Evolutionary conservation across 2,888 invertebrate genomes (phyloP), one percentile per base, ranked within the genome.

Genomic region (Epinotia bilunana): DNA sequence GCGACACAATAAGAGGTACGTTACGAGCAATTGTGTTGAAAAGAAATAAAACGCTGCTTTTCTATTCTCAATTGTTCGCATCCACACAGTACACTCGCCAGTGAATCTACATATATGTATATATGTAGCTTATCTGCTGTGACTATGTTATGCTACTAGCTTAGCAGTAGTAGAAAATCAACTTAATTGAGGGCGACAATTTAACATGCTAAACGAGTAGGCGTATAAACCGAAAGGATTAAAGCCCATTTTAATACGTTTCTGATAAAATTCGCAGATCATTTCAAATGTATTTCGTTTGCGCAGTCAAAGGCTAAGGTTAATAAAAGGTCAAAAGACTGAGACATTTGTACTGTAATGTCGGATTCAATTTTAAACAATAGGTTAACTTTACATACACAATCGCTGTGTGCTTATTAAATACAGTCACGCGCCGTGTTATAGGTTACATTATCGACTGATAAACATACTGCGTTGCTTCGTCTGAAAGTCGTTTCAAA

Each of bases 321-420:
- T 63, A 39, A 62, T 72, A 46, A 57, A 57, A 57, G 43, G 62
- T 63, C 43, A 72, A 43, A 20, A 63, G 23, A 72, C 39, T 64
- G 43, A 57, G 18, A n/a, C 11, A 53, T 39, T 53, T 63, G 57
- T 23, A 64, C n/a, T 5, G 16, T 16, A 16, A 16, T 53, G n/a
- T 53, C 53, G 6, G 53, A 53, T 53, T 53, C n/a, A 53, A 53
- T n/a, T 13, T 53, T n/a, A 53, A 53, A 53, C 53, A 53, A 53
- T 53, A n/a, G n/a, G n/a, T 7, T 7, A 53, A 53, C 53, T 53
- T 53, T 7, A 53, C 53, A 53, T n/a, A 53, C n/a, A n/a, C 53
- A 53, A 53, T 53, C 53, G 53, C 16, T 53, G n/a, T 53, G n/a
- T 53, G 53, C 53, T 53, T 53, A 53, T 53, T 53, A 53, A 53